Conservation (phyloP, 2,113 vertebrate genomes). For the Falco punctatus region DNA sequence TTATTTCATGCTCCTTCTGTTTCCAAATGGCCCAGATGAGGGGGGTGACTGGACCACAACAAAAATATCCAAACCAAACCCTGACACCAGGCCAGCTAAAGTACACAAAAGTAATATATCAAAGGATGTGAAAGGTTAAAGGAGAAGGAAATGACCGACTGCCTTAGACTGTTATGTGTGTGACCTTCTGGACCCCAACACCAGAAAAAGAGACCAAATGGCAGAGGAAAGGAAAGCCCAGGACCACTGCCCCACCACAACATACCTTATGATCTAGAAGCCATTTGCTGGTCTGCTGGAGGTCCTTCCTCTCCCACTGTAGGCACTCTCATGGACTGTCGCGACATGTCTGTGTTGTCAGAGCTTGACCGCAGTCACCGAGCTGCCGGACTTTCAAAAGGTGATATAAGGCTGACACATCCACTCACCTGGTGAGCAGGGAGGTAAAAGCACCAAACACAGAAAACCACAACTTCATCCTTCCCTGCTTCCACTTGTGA, state of each 20-base stretch:
- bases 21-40: background rate
- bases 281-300: background rate
- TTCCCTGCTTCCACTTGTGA: background rate
- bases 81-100: background rate
- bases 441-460: background rate
- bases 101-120: background rate
- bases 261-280: background rate
- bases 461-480: background rate
- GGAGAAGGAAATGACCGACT: background rate
- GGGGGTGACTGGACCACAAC: no score
- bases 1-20: background rate
- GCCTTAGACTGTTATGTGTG: background rate
- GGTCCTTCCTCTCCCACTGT: background rate
- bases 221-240: background rate
- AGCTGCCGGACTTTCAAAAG: background rate
- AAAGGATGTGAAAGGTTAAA: background rate
- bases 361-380: background rate
- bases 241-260: background rate
- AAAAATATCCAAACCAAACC: background rate
- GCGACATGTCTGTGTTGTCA: fast-evolving
- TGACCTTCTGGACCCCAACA: background rate
- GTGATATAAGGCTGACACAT: background rate
- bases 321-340: fast-evolving
- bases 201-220: background rate
- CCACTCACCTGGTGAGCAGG: background rate